These are phyloP conservation scores for Edolisoma coerulescens DNA, from an alignment of 2,113 vertebrate species.

Conservation along the genomic window DNA sequence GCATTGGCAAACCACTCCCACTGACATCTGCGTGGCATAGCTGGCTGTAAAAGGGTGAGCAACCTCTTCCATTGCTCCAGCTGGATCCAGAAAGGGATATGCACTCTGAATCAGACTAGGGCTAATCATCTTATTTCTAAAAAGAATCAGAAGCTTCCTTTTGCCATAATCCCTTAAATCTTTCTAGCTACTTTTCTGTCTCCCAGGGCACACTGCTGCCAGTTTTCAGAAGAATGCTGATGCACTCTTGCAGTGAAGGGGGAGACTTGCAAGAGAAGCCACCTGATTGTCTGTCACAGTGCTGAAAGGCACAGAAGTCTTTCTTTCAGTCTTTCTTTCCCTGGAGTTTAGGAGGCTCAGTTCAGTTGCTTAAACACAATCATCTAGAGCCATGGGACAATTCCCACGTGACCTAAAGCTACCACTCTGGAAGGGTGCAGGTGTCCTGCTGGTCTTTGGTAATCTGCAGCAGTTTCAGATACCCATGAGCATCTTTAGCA, in stretches of 20 bases:
- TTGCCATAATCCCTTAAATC: background rate
- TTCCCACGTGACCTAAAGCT: background rate
- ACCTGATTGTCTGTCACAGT: background rate
- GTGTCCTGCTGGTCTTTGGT: background rate
- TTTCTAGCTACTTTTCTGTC: background rate
- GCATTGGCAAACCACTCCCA: background rate
- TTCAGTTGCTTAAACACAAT: background rate
- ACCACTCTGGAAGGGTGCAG: background rate
- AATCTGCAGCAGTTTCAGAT: background rate
- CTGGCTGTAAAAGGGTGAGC: background rate
- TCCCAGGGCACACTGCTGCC: background rate
- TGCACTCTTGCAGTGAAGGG: background rate
- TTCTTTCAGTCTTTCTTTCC: background rate
- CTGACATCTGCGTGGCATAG: background rate
- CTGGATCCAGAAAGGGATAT: background rate
- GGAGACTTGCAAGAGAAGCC: background rate
- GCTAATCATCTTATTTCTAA: conserved; percentile 23
- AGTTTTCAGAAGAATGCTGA: background rate
- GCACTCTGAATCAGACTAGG: background rate
- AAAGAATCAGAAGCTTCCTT: conserved; percentile 1
- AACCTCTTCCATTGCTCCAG: background rate
- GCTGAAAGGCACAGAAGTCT: background rate
- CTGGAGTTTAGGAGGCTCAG: background rate
- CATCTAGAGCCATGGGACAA: background rate
- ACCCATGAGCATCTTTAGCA: background rate